phyloP scores from a whole-genome alignment of 2,797 vertebrate genomes.

The Myiotriccus ornatus region DNA sequence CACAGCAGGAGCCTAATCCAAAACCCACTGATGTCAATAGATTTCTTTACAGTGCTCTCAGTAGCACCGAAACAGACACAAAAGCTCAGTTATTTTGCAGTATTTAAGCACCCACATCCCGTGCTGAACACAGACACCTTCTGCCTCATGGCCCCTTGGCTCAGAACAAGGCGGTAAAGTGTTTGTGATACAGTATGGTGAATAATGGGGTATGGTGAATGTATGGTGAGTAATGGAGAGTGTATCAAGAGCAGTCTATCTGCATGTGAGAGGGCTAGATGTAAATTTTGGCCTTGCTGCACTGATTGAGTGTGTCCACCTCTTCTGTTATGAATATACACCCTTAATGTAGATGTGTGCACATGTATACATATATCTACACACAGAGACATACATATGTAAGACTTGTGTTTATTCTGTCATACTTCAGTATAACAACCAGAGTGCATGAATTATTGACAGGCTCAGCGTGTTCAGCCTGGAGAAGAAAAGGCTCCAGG shows the following conservation, averaged over 20 bases:
- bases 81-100: neutral
- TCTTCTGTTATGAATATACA: neutral
- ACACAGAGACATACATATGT: neutral
- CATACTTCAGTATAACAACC: neutral
- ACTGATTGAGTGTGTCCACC: neutral
- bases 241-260: rapidly evolving
- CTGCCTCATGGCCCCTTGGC: neutral
- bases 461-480: rapidly evolving
- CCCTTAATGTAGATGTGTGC: neutral
- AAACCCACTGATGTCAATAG: constrained; percentile 40
- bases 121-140: neutral
- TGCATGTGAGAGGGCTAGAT: neutral
- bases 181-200: rapidly evolving
- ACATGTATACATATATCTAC: neutral
- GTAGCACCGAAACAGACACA: neutral
- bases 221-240: rapidly evolving
- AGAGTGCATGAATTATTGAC: neutral
- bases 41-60: neutral
- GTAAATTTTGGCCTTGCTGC: neutral
- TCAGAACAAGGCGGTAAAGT: neutral
- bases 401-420: neutral
- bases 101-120: neutral
- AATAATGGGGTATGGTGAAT: rapidly evolving
- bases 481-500: neutral
- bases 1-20: constrained; percentile 45